phyloP scores from a whole-genome alignment of 2,888 invertebrate genomes.

The Tetranychus piercei region DNA sequence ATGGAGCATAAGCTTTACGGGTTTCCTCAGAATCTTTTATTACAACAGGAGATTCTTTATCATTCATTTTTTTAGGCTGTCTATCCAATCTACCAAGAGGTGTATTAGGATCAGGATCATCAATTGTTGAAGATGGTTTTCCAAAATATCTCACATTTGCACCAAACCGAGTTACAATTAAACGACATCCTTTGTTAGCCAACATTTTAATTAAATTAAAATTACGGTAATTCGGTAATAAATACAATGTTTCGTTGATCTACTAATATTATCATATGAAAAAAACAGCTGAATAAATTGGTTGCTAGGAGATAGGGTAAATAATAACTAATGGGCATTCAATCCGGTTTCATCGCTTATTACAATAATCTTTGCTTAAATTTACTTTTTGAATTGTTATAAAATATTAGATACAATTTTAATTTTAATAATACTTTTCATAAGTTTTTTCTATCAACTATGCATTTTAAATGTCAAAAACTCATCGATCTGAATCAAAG shows the following conservation, averaged over 20 bases:
- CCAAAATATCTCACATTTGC: background rate
- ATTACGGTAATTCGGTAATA: background rate
- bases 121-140: background rate
- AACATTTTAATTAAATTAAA: background rate
- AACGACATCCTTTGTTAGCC: background rate
- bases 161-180: background rate
- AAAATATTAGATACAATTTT: too few species aligned
- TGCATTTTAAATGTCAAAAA: too few species aligned
- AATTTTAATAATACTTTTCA: too few species aligned
- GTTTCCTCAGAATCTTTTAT: background rate
- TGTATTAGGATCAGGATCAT: slow-evolving; percentile 14
- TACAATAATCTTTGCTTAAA: too few species aligned
- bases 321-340: background rate
- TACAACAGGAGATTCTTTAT: background rate
- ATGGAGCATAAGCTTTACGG: slow-evolving; percentile 21
- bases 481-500: too few species aligned
- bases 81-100: slow-evolving; percentile 18
- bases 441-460: too few species aligned
- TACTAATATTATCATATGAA: background rate
- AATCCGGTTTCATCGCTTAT: too few species aligned
- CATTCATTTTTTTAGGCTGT: slow-evolving; percentile 9
- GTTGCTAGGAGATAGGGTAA: background rate
- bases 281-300: background rate
- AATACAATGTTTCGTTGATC: background rate
- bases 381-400: too few species aligned